Conservation (phyloP, 2,797 vertebrate species). For the Psittacula echo region DNA sequence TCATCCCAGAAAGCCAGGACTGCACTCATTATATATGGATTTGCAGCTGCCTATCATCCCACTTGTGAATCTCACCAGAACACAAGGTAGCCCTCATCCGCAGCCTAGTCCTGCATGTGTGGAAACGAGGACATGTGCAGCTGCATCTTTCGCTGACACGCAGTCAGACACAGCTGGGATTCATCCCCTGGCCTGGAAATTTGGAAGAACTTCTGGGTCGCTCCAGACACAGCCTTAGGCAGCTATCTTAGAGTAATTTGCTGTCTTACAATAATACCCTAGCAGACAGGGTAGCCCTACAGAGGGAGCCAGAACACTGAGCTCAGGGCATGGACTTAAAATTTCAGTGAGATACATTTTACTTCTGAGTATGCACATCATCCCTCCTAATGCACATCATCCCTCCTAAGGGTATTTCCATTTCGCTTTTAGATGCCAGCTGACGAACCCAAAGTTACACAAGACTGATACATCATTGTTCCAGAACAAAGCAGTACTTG, state of each 20-base stretch:
- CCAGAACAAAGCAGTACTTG: constrained; percentile 65
- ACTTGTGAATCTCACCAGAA: not conserved
- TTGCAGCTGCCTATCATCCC: not conserved
- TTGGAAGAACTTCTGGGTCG: not conserved
- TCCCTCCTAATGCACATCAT: constrained; percentile 25
- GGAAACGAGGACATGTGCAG: not conserved
- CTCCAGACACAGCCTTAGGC: not conserved
- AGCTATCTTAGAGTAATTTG: not conserved
- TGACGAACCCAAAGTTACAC: constrained; percentile 62
- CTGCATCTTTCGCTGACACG: not conserved
- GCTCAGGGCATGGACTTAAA: not conserved
- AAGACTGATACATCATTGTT: constrained; percentile 66
- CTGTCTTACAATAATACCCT: not conserved
- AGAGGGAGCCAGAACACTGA: not conserved
- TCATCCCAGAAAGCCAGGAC: not conserved
- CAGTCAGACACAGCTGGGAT: not conserved
- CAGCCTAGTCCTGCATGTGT: not conserved
- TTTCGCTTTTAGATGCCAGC: constrained; percentile 51
- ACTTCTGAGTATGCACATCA: constrained; percentile 43
- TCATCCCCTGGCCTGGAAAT: not conserved
- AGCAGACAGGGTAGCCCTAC: not conserved
- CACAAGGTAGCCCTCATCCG: not conserved
- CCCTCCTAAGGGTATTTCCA: constrained; percentile 44
- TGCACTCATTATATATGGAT: not conserved
- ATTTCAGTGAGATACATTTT: constrained; percentile 39